A percentile compares a stretch with the other conserved stretches of the same genome.
phyloP scores from a whole-genome alignment of 1,140 invertebrate species.

The Brachionus asplanchnoidis region DNA sequence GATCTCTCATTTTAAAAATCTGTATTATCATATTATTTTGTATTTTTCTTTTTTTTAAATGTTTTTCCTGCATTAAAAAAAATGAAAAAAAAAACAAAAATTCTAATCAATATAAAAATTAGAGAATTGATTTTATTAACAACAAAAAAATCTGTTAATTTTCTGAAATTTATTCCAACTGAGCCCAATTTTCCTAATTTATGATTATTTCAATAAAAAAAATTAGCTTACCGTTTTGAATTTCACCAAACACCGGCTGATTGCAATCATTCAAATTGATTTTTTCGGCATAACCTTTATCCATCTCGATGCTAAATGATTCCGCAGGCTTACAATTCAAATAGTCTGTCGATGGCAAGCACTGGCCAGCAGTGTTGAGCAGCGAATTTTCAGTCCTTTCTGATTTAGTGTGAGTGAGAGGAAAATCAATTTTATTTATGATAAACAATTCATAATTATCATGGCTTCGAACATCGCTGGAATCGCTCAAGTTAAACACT shows the following conservation, averaged over 20 bases:
- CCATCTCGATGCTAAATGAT: neutral
- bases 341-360: neutral
- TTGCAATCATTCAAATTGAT: neutral
- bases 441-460: neutral
- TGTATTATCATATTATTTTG: no score
- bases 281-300: neutral
- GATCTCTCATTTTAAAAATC: no score
- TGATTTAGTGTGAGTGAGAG: neutral
- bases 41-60: no score
- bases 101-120: neutral
- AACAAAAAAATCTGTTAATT: neutral
- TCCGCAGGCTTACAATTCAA: neutral
- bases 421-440: neutral
- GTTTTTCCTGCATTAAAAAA: no score
- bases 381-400: neutral
- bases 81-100: no score
- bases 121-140: neutral
- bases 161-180: neutral
- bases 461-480: neutral
- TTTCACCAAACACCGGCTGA: neutral
- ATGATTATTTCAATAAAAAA: neutral
- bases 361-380: neutral
- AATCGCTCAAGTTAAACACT: neutral
- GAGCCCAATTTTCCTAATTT: neutral
- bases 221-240: slow-evolving; percentile 31